These are phyloP conservation scores for Entomobrya proxima DNA, from an alignment of 2,888 invertebrate species.

Conservation along the genomic window DNA sequence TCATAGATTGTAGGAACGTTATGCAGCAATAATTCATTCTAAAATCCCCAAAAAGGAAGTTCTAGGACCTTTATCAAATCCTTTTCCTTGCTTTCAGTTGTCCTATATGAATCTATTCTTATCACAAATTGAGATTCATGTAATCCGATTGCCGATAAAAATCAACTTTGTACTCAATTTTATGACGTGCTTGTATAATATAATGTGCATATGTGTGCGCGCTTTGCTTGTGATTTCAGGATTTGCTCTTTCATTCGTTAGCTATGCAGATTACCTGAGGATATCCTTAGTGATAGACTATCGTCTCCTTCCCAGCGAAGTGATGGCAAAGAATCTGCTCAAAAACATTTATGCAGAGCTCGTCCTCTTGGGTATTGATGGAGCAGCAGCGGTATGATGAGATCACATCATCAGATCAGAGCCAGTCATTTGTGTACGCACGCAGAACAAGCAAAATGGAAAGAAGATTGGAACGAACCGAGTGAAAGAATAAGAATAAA, in stretches of 20 bases:
- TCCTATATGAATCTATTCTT: constrained; percentile 10
- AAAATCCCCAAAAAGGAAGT: constrained; percentile 2
- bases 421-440: background rate
- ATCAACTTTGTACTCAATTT: constrained; percentile 35
- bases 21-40: background rate
- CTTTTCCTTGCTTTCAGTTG: background rate
- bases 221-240: constrained; percentile 56
- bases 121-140: constrained; percentile 44
- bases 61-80: background rate
- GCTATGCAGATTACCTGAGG: constrained; percentile 68
- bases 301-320: constrained; percentile 60
- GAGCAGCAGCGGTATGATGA: constrained; percentile 32
- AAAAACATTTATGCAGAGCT: constrained; percentile 70
- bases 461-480: background rate
- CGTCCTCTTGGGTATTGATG: constrained; percentile 66
- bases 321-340: constrained; percentile 67
- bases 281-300: constrained; percentile 70
- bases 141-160: constrained; percentile 58
- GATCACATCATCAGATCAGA: background rate
- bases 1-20: background rate
- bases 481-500: background rate
- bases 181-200: background rate
- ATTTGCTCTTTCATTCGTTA: constrained; percentile 68
- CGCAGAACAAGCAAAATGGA: background rate
- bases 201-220: background rate